These are phyloP conservation scores for Notodonta dromedarius DNA, from an alignment of 2,888 invertebrate genomes.

Conservation along the genomic window DNA sequence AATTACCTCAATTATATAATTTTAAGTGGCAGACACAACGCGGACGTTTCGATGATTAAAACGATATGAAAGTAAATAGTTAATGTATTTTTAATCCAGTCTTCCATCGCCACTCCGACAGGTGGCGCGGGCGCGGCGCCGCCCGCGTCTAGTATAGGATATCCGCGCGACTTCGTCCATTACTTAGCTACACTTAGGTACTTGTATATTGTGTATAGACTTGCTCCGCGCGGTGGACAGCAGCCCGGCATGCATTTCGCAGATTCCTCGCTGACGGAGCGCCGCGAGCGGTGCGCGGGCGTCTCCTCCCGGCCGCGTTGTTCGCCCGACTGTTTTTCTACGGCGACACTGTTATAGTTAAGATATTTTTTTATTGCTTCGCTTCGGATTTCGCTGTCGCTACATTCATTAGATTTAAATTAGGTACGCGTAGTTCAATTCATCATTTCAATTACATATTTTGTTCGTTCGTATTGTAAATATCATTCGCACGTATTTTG, in stretches of 20 bases:
- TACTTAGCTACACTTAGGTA: slow-evolving; percentile 61
- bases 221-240: slow-evolving; percentile 23
- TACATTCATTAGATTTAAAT: slow-evolving; percentile 40
- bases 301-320: neutral
- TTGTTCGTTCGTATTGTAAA: slow-evolving; percentile 42
- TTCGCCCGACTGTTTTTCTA: slow-evolving; percentile 9
- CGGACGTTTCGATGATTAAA: slow-evolving; percentile 31
- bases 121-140: slow-evolving; percentile 16
- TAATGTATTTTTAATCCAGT: slow-evolving; percentile 57
- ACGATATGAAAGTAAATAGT: slow-evolving; percentile 36
- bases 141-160: slow-evolving; percentile 42
- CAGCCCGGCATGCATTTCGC: slow-evolving; percentile 47
- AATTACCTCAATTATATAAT: slow-evolving; percentile 52
- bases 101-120: slow-evolving; percentile 61
- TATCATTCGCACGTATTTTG: slow-evolving; percentile 43
- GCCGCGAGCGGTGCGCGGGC: slow-evolving; percentile 16
- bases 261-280: slow-evolving; percentile 39
- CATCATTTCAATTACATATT: slow-evolving; percentile 31
- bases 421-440: slow-evolving; percentile 61
- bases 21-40: slow-evolving; percentile 49
- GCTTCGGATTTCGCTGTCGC: slow-evolving; percentile 56
- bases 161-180: slow-evolving; percentile 69
- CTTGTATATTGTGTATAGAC: slow-evolving; percentile 65
- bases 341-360: slow-evolving; percentile 24
- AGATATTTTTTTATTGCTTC: slow-evolving; percentile 48